Evolutionary conservation across 2,113 vertebrate genomes (phyloP), one percentile per base, ranked within the genome.

Genomic region (Pterocles orientalis): DNA sequence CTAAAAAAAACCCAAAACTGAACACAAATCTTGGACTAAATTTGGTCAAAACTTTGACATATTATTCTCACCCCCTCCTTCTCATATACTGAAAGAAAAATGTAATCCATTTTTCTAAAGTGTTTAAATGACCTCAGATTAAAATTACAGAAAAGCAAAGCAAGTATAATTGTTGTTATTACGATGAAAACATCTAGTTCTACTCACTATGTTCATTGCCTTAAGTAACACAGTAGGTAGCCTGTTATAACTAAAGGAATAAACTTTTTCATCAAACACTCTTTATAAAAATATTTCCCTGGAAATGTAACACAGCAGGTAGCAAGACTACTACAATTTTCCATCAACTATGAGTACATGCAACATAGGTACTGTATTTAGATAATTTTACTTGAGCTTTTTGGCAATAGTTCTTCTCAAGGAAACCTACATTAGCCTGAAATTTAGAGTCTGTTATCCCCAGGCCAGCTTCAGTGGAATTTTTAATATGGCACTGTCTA

Each of bases 211-310:
- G 33, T 76, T 94, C 88, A 91, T n/a, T 94, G 89, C 95, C 92
- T 95, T 93, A 93, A 96, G 95, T 94, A 95, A 97, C 97, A 96
- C 96, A 94, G 86, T 81, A 71, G 94, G 95, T 89, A 97, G 95
- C 91, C 84, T 94, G 95, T 97, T 98, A 97, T 97, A 97, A 97
- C 91, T 92, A 87, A 91, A 97, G 96, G 97, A 98, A 97, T 97
- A 97, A 97, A 97, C 93, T 94, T 98, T 97, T 97, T 98, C 97
- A 98, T 97, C 97, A 98, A 97, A 97, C 45, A 69, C 77, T 96
- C 97, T 95, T 97, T 90, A 98, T 97, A 98, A 98, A 98, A 97
- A 97, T 96, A 98, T 98, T 98, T 98, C 96, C 96, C 97, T 98
- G 96, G 97, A 98, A 98, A 97, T 98, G 94, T 97, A 97, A 94